Evolutionary conservation across 2,888 invertebrate genomes (phyloP).

Genomic region (Synergus gifuensis): DNA sequence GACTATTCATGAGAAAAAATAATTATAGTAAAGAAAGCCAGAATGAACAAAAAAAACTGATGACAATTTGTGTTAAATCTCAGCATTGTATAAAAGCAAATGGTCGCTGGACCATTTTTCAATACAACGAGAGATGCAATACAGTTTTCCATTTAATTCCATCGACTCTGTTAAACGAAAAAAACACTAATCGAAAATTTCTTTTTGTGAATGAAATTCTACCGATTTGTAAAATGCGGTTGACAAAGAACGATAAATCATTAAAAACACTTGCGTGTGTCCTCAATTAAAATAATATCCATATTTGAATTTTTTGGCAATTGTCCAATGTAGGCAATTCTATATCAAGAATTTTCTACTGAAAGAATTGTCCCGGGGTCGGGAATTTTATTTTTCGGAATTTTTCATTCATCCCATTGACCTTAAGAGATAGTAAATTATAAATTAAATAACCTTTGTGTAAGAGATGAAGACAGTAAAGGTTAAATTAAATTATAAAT

Average conservation of each 20-base stretch:
- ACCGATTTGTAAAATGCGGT: neutral
- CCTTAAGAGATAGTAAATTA: neutral
- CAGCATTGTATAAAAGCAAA: constrained; percentile 7
- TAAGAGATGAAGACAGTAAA: neutral
- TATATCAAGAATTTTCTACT: too few relatives aligned
- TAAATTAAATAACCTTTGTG: neutral
- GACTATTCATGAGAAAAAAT: neutral
- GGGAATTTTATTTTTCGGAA: too few relatives aligned
- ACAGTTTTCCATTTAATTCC: constrained; percentile 18
- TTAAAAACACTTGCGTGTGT: neutral
- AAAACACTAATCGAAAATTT: neutral
- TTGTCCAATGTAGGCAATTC: too few relatives aligned
- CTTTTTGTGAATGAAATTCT: neutral
- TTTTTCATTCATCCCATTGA: neutral
- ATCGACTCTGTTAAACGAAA: neutral
- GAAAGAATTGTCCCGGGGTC: too few relatives aligned
- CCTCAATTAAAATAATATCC: too few relatives aligned
- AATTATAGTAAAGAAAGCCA: neutral
- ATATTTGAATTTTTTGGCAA: too few relatives aligned
- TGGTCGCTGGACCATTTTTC: neutral
- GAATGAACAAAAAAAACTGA: constrained; percentile 7
- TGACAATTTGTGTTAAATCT: constrained; percentile 6
- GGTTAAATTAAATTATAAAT: neutral
- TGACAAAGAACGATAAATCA: neutral
- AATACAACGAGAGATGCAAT: neutral